Base-by-base conservation (phyloP, 2,888 invertebrate genomes). In the Dendrolimus houi region DNA sequence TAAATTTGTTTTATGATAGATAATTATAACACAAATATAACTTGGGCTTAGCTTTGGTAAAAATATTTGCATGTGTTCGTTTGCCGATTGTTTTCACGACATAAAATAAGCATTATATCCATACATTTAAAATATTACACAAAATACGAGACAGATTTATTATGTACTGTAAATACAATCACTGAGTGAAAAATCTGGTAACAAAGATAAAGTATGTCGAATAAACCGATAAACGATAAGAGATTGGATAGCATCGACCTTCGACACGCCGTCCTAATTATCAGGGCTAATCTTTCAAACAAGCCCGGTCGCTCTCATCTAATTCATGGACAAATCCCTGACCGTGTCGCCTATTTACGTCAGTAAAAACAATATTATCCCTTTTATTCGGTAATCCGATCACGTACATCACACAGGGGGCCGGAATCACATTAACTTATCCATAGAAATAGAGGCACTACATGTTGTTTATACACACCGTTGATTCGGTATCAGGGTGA, bases 341-440 rank as follows among this genome's bases (percentile, higher is more conserved):
- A 73, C 69, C 68, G 66, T 68, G 70, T 69, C 66, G 59, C 72
- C 75, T 76, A 86, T 87, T 86, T 85, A 86, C 86, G 71, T 80
- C 70, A 71, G 69, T 74, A 72, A 81, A 81, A 83, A 83, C 73
- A 81, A 79, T 75, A 78, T 78, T 74, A 81, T 82, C 82, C 82
- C 75, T 77, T 47, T 67, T 67, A 71, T 73, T 77, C 77, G 65
- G 81, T 81, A 85, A 86, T 87, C 83, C 85, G 76, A 83, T 87
- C 85, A 87, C 83, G 85, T 77, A 83, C 72, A 68, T 64, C 71
- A 73, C 75, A 79, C 81, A 78, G 79, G 73, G 74, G 72, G 65
- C 70, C 69, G 70, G 69, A 66, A 64, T 71, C 68, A 77, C 83
- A 81, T 76, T 72, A 75, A 71, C 64, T 70, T 70, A 72, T 69